A percentile compares a stretch with the other conserved stretches of the same genome.
Conservation (phyloP, 2,797 vertebrate species). For the Labroides dimidiatus region DNA sequence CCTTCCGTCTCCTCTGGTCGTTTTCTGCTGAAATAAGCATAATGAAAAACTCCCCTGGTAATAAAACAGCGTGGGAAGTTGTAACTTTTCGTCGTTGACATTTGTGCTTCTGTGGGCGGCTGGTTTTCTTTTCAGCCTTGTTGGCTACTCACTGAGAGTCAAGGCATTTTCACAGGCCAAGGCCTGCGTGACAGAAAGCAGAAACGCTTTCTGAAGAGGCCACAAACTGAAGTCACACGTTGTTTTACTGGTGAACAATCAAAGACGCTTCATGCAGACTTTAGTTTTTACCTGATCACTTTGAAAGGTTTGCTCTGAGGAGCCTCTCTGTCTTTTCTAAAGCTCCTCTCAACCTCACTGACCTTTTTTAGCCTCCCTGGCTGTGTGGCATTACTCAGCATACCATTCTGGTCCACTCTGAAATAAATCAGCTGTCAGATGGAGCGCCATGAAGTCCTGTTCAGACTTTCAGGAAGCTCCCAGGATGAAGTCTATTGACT, state of each 20-base stretch:
- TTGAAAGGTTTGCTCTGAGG: too few species aligned
- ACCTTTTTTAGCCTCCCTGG: neutral
- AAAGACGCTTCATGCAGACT: neutral
- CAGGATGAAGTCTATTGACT: neutral
- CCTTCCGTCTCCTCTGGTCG: neutral
- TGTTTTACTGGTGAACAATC: constrained; percentile 11
- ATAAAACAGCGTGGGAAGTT: constrained; percentile 18
- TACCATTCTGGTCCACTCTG: neutral
- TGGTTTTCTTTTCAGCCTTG: neutral
- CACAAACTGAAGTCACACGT: constrained; percentile 1
- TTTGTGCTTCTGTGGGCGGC: constrained; percentile 12
- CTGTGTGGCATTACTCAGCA: neutral
- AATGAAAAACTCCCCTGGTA: constrained; percentile 10
- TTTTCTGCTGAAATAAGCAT: constrained; percentile 1
- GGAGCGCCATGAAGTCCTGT: neutral
- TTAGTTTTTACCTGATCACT: too few species aligned
- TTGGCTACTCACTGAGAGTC: neutral
- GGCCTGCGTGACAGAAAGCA: neutral
- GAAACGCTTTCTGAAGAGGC: neutral
- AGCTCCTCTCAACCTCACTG: neutral
- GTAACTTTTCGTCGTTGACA: constrained; percentile 24
- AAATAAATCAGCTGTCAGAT: neutral
- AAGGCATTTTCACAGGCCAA: constrained; percentile 4
- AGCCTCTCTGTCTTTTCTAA: neutral
- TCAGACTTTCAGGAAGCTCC: neutral